Evolutionary conservation across 2,113 vertebrate species (phyloP).

Genomic region (Theristicus caerulescens): DNA sequence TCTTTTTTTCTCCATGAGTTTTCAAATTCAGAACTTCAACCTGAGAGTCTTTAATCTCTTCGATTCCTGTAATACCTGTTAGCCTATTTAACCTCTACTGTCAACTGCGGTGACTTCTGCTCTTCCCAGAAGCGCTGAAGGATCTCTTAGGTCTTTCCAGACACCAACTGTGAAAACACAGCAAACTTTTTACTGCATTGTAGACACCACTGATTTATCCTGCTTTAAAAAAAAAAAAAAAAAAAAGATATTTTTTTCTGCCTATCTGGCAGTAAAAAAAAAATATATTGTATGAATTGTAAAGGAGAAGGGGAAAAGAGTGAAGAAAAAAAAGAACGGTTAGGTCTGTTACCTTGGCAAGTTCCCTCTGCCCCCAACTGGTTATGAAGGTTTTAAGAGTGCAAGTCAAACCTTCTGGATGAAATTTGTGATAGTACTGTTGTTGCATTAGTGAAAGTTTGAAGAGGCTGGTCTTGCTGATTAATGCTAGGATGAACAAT

Average conservation of each 20-base stretch:
- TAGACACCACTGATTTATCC: not conserved
- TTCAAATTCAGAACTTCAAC: not conserved
- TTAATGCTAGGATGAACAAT: not conserved
- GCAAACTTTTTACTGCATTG: not conserved
- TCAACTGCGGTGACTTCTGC: not conserved
- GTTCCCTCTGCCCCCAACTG: rapidly evolving
- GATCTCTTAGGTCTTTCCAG: not conserved
- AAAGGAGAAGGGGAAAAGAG: not conserved
- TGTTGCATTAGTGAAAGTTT: not conserved
- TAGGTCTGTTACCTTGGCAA: not conserved
- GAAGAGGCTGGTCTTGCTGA: not conserved
- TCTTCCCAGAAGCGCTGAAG: not conserved
- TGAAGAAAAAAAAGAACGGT: not conserved
- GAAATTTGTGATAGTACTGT: not conserved
- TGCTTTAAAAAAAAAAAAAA: not conserved
- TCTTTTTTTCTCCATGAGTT: not conserved
- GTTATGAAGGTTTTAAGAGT: not conserved
- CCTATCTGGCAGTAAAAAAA: not conserved
- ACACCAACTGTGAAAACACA: not conserved
- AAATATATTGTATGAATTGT: not conserved
- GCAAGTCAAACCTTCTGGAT: not conserved
- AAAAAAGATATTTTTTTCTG: no score
- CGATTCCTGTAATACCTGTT: not conserved
- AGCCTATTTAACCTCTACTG: not conserved
- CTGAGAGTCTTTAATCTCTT: not conserved